Conservation (phyloP, 2,113 vertebrate species). For the Danio rerio region DNA sequence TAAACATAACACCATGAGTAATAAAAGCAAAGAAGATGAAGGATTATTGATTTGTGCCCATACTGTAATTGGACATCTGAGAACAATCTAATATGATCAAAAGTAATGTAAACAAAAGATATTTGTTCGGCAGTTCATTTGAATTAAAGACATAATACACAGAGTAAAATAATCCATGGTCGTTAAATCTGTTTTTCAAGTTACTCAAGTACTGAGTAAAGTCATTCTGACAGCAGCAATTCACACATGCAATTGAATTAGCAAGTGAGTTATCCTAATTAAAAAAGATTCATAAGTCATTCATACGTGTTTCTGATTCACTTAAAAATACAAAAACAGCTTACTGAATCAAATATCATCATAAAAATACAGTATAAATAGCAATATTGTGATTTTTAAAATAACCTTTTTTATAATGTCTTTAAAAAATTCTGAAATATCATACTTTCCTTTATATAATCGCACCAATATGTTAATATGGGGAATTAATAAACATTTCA, state of each 20-base stretch:
- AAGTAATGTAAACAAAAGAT: not conserved
- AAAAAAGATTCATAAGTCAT: not conserved
- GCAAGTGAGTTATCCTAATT: not conserved
- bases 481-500: not conserved
- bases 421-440: too few species aligned
- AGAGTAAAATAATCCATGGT: too few species aligned
- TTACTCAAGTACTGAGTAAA: too few species aligned
- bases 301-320: too few species aligned
- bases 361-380: not conserved
- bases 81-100: not conserved
- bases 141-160: too few species aligned
- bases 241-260: too few species aligned
- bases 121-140: not conserved
- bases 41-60: not conserved
- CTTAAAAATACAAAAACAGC: too few species aligned
- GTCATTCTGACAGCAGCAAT: conserved; percentile 1
- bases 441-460: not conserved
- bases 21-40: conserved; percentile 5
- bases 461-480: not conserved
- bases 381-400: not conserved
- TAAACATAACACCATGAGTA: not conserved
- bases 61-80: not conserved
- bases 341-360: too few species aligned
- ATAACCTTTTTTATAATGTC: not conserved
- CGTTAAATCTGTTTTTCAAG: too few species aligned